A percentile compares a stretch with the other conserved stretches of the same genome.
Conservation (phyloP, 2,113 vertebrate species). For the Nycticebus coucang region DNA sequence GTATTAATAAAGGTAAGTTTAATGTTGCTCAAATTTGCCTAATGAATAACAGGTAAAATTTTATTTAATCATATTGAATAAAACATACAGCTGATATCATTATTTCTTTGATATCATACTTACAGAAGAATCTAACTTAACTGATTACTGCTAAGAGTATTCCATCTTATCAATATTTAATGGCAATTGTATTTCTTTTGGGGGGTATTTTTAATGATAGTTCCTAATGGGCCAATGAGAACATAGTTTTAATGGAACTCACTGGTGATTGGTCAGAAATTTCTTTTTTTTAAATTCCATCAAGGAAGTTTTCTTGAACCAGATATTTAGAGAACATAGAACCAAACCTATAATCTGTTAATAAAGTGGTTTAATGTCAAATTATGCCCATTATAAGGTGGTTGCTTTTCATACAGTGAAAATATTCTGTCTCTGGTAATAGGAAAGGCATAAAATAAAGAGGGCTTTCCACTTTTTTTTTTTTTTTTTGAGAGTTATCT, state of each 20-base stretch:
- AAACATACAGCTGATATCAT: not conserved
- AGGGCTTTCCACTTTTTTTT: constrained; percentile 75
- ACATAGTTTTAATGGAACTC: not conserved
- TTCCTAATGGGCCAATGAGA: not conserved
- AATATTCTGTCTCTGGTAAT: constrained; percentile 43
- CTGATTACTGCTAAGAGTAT: not conserved
- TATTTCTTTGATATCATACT: not conserved
- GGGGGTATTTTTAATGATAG: not conserved
- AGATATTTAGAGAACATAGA: not conserved
- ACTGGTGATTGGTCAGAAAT: not conserved
- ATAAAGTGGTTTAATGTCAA: not conserved
- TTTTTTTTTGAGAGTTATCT: constrained; percentile 79
- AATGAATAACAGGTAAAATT: not conserved
- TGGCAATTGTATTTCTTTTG: not conserved
- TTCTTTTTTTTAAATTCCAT: not conserved
- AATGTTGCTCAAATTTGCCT: not conserved
- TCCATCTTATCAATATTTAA: constrained; percentile 8
- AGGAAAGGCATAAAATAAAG: constrained; percentile 48
- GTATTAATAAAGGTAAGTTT: not conserved
- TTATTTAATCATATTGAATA: not conserved
- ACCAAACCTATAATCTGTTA: not conserved
- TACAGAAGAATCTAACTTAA: not conserved
- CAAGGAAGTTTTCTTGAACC: not conserved
- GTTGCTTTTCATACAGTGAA: constrained; percentile 15
- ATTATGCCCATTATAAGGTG: not conserved